Percentiles rank a stretch among this genome's conserved stretches.
phyloP scores from a whole-genome alignment of 2,797 vertebrate genomes.

The Sebastes ruberrimus region DNA sequence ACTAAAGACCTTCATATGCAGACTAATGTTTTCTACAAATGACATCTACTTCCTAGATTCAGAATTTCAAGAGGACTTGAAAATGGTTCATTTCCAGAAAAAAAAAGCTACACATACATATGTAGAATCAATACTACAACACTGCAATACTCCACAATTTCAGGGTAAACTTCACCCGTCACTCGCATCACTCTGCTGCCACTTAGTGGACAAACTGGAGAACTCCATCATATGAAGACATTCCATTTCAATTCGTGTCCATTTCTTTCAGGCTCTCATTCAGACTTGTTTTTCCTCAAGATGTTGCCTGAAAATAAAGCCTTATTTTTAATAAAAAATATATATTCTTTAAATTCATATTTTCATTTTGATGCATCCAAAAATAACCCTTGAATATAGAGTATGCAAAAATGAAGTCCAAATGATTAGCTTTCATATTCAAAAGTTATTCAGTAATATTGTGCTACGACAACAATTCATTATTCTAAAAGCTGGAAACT shows the following conservation, averaged over 20 bases:
- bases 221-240: neutral
- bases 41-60: conserved; percentile 21
- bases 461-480: neutral
- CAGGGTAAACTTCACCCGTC: neutral
- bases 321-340: neutral
- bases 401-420: neutral
- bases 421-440: neutral
- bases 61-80: neutral
- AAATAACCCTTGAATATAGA: conserved; percentile 4
- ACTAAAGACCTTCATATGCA: conserved; percentile 46
- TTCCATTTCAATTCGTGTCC: neutral
- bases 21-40: conserved; percentile 20
- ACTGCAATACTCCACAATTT: neutral
- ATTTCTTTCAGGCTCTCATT: neutral
- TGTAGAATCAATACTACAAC: neutral
- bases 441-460: neutral
- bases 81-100: neutral
- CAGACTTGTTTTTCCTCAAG: neutral
- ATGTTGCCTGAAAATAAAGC: conserved; percentile 8
- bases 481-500: conserved; percentile 16
- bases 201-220: conserved; percentile 45
- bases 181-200: conserved; percentile 52
- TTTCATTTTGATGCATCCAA: neutral
- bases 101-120: neutral
- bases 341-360: neutral